Evolutionary conservation across 1,140 invertebrate genomes (phyloP).

Genomic region (Eueides isabella): DNA sequence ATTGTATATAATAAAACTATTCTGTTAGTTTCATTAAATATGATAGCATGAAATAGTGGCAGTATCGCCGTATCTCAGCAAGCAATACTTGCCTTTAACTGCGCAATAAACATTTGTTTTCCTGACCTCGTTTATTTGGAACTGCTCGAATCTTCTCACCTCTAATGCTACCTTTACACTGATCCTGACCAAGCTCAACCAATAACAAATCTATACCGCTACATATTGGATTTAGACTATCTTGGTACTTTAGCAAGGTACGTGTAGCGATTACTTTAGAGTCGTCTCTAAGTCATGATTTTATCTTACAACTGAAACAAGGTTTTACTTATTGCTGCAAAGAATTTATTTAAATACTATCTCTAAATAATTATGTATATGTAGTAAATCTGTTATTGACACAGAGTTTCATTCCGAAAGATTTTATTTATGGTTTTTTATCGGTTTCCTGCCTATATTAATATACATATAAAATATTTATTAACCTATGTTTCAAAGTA

Average conservation of each 20-base stretch:
- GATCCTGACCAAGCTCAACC: constrained; percentile 10
- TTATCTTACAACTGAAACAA: constrained; percentile 9
- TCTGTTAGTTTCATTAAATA: constrained; percentile 10
- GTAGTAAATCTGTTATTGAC: too few species aligned
- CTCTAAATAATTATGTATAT: background rate
- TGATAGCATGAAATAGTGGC: constrained; percentile 12
- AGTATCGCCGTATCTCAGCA: constrained; percentile 1
- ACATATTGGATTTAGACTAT: constrained; percentile 11
- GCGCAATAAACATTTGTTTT: constrained; percentile 28
- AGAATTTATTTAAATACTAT: background rate
- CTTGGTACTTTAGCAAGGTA: background rate
- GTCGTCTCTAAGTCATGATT: background rate
- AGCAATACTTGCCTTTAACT: constrained; percentile 17
- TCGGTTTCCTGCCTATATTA: too few species aligned
- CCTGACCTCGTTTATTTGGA: constrained; percentile 28
- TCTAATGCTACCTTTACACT: constrained; percentile 3
- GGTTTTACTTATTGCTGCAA: background rate
- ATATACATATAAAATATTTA: too few species aligned
- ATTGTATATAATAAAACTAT: background rate
- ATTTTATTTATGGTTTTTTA: too few species aligned
- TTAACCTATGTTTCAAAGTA: too few species aligned
- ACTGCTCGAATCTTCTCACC: constrained; percentile 11
- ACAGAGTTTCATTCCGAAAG: too few species aligned
- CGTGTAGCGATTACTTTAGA: constrained; percentile 1
- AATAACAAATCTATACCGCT: constrained; percentile 12